Conservation (phyloP, 2,113 vertebrate genomes). For the Phalacrocorax brasilianus region DNA sequence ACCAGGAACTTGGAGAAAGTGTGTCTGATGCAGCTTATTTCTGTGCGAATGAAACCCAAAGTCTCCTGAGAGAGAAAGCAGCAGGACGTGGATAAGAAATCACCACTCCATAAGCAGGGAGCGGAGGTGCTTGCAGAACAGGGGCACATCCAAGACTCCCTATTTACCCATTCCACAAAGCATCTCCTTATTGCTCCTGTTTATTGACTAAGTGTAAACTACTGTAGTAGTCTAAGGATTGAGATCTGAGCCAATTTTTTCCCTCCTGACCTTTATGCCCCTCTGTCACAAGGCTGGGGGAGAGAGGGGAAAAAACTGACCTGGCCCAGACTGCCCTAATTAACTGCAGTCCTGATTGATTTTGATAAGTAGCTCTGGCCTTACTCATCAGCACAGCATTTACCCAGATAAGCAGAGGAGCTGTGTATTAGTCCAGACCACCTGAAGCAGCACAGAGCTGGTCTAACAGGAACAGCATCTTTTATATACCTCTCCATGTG, state of each 20-base stretch:
- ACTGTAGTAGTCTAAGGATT: not conserved
- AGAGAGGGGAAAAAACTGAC: not conserved
- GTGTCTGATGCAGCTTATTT: not conserved
- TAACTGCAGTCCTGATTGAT: not conserved
- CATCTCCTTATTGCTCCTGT: not conserved
- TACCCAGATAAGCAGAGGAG: not conserved
- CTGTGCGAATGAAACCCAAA: not conserved
- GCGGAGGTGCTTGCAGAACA: not conserved
- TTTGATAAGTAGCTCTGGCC: not conserved
- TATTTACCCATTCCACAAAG: not conserved
- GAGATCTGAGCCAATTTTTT: not conserved
- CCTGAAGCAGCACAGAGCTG: not conserved
- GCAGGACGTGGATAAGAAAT: not conserved
- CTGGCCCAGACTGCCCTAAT: not conserved
- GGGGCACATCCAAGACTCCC: not conserved
- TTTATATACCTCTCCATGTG: rapidly evolving
- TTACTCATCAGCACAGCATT: not conserved
- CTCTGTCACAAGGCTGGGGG: not conserved
- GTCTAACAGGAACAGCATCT: not conserved
- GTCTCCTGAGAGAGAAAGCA: not conserved
- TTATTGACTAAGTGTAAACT: slow-evolving; percentile 7
- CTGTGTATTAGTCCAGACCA: not conserved
- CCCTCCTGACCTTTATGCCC: not conserved
- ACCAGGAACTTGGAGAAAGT: not conserved
- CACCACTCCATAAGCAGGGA: not conserved